phyloP scores from a whole-genome alignment of 2,113 vertebrate genomes.

The Pontoporia blainvillei region DNA sequence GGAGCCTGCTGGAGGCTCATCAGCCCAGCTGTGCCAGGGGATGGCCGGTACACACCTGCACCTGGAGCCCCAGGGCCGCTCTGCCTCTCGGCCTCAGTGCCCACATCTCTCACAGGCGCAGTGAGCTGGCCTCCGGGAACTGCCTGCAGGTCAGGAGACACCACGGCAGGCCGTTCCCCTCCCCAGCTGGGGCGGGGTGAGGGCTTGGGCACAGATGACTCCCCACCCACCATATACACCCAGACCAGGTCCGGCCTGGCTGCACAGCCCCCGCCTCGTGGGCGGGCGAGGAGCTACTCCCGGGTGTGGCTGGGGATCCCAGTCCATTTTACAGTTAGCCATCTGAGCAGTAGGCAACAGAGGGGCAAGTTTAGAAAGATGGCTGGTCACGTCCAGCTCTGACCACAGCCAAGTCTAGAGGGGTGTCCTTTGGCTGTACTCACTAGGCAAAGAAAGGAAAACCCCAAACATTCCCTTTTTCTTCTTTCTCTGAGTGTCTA shows the following conservation, averaged over 20 bases:
- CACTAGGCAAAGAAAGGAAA: not conserved
- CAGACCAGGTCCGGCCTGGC: not conserved
- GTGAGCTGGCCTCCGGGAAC: not conserved
- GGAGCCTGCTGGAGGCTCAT: not conserved
- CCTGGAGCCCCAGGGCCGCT: not conserved
- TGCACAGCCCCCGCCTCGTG: not conserved
- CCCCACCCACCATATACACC: too few species aligned
- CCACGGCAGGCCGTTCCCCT: not conserved
- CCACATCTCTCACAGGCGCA: not conserved
- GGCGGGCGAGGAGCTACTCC: not conserved
- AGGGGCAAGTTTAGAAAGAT: not conserved
- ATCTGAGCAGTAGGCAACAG: not conserved
- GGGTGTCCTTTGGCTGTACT: not conserved
- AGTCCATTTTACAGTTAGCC: not conserved
- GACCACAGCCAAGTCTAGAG: not conserved
- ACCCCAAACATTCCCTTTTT: not conserved
- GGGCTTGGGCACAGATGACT: not conserved
- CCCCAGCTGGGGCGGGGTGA: not conserved
- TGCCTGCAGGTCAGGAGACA: not conserved
- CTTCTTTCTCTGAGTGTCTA: not conserved
- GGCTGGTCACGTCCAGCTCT: not conserved
- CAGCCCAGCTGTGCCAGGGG: not conserved
- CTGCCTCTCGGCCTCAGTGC: not conserved
- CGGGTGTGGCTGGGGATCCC: not conserved
- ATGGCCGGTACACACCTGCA: rapidly evolving